Evolutionary conservation across 2,888 invertebrate genomes (phyloP).

Genomic region (Eueremaeus valkanovi): DNA sequence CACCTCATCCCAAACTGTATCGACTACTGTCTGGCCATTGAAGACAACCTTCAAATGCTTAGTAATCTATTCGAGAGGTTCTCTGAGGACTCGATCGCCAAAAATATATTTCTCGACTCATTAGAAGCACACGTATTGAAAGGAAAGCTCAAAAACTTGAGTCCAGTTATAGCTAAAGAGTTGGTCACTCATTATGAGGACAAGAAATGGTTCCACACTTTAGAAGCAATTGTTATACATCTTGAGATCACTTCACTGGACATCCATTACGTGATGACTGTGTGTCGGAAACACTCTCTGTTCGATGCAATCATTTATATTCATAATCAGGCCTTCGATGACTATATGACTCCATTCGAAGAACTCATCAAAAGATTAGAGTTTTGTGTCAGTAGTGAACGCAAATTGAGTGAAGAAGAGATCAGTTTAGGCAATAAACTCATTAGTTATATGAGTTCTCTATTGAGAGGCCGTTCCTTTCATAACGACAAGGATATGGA

Average conservation of each 20-base stretch:
- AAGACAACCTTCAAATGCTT: constrained; percentile 52
- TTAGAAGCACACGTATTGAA: constrained; percentile 67
- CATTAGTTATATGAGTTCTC: constrained; percentile 76
- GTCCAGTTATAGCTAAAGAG: constrained; percentile 68
- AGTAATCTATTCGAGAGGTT: constrained; percentile 54
- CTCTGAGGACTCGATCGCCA: constrained; percentile 59
- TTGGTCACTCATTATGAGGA: constrained; percentile 66
- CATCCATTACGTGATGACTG: constrained; percentile 65
- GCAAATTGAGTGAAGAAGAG: constrained; percentile 50
- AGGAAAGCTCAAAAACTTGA: constrained; percentile 61
- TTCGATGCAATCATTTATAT: constrained; percentile 71
- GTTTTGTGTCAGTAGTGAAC: constrained; percentile 47
- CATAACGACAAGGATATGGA: constrained; percentile 67
- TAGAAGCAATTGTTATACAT: constrained; percentile 68
- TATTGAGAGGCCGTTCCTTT: constrained; percentile 78
- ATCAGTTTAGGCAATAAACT: constrained; percentile 68
- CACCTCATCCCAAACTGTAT: constrained; percentile 48
- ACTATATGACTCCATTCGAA: constrained; percentile 69
- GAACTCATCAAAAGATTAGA: constrained; percentile 49
- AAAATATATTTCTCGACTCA: constrained; percentile 64
- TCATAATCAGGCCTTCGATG: constrained; percentile 69
- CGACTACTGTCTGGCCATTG: constrained; percentile 46
- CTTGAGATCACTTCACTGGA: constrained; percentile 70
- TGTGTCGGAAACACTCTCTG: constrained; percentile 61
- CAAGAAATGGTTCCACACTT: constrained; percentile 57